Evolutionary conservation across 2,888 invertebrate genomes (phyloP).

Genomic region (Cephus runcator): DNA sequence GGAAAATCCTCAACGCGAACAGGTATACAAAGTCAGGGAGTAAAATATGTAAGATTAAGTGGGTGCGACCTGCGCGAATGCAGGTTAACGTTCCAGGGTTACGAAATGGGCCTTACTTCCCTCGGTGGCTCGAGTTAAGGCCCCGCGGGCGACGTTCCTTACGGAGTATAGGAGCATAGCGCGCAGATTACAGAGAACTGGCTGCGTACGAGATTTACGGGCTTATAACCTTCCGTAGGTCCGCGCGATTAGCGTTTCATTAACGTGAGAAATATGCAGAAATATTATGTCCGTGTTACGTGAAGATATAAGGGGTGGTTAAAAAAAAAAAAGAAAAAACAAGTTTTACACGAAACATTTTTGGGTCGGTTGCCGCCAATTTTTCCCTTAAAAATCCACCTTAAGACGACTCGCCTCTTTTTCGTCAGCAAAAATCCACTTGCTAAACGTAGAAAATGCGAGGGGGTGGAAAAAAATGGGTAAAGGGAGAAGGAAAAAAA

Average conservation of each 20-base stretch:
- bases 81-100: not conserved
- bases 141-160: not conserved
- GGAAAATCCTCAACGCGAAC: too few species aligned
- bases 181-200: too few species aligned
- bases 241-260: not conserved
- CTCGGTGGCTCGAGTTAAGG: not conserved
- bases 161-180: not conserved
- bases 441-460: not conserved
- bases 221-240: not conserved
- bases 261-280: not conserved
- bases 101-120: not conserved
- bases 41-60: not conserved
- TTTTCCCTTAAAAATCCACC: not conserved
- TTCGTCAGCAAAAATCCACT: not conserved
- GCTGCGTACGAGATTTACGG: not conserved
- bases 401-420: not conserved
- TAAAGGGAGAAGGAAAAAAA: not conserved
- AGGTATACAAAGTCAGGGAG: too few species aligned
- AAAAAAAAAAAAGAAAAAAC: too few species aligned
- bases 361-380: rapidly evolving
- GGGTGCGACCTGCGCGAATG: not conserved
- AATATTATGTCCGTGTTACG: too few species aligned
- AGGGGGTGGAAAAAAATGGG: not conserved
- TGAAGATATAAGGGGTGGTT: too few species aligned
- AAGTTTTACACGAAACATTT: too few species aligned